These are phyloP conservation scores for Scaptomyza caliginosa DNA, from an alignment of 2,888 invertebrate species.

Conservation along the genomic window DNA sequence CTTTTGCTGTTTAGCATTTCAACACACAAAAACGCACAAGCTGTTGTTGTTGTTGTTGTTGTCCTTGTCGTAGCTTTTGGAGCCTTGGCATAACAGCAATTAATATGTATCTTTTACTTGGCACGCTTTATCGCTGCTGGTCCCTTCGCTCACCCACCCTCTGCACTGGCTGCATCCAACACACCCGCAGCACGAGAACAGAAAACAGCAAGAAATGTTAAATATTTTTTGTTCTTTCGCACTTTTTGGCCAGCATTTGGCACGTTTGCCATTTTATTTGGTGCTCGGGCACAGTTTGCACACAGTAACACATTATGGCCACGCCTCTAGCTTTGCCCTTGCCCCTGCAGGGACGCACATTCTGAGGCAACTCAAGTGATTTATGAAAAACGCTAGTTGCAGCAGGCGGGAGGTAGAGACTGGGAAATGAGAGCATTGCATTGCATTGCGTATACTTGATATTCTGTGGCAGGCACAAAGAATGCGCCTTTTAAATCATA, in stretches of 20 bases:
- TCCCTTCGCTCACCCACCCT: background rate
- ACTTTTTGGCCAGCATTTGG: slow-evolving; percentile 46
- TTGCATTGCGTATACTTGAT: slow-evolving; percentile 66
- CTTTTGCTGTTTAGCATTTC: slow-evolving; percentile 74
- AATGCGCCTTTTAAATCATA: slow-evolving; percentile 44
- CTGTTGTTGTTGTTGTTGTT: slow-evolving; percentile 15
- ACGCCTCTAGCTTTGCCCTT: slow-evolving; percentile 19
- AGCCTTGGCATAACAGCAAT: slow-evolving; percentile 60
- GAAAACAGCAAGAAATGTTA: slow-evolving; percentile 32
- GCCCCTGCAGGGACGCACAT: slow-evolving; percentile 35
- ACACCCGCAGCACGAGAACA: slow-evolving; percentile 13
- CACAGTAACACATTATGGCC: slow-evolving; percentile 62
- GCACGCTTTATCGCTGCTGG: slow-evolving; percentile 65
- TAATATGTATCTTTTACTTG: slow-evolving; percentile 76
- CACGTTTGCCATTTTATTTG: slow-evolving; percentile 72
- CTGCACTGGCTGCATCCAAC: background rate
- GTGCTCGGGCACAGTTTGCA: slow-evolving; percentile 57
- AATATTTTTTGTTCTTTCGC: slow-evolving; percentile 5
- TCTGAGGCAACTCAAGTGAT: slow-evolving; percentile 63
- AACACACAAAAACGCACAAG: slow-evolving; percentile 52
- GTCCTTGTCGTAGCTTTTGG: slow-evolving; percentile 27
- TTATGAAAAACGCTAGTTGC: slow-evolving; percentile 49
- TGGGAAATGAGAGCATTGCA: background rate
- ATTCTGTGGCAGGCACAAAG: slow-evolving; percentile 39
- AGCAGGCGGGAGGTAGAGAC: background rate